Conservation (phyloP, 2,797 vertebrate species). For the Sebastes trivittatus region DNA sequence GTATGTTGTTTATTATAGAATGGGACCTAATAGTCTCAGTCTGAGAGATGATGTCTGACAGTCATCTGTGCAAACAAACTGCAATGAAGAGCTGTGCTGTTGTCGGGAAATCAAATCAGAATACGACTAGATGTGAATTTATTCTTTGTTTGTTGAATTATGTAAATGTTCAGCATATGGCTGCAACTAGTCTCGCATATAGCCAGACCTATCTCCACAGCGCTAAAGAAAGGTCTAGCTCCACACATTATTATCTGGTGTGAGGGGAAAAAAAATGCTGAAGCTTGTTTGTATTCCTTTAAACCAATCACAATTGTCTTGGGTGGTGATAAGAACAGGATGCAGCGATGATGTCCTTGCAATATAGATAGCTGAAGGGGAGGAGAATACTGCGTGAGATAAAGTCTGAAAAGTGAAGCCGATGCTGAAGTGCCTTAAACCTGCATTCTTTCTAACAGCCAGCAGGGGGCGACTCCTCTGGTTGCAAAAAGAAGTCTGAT, state of each 20-base stretch:
- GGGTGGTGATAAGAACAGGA: not conserved
- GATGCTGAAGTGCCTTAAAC: accelerated
- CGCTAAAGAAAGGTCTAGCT: not conserved
- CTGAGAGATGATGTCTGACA: not conserved
- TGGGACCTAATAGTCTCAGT: not conserved
- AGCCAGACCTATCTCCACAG: not conserved
- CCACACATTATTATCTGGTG: not conserved
- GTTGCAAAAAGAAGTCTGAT: no score
- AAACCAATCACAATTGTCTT: not conserved
- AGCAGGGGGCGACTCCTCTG: no score
- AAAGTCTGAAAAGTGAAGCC: no score
- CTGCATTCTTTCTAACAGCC: no score
- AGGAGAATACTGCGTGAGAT: no score
- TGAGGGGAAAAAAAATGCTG: not conserved
- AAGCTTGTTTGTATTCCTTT: not conserved
- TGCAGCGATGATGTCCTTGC: not conserved
- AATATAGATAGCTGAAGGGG: not conserved
- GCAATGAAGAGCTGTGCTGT: not conserved
- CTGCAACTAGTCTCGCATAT: not conserved
- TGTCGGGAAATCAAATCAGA: not conserved
- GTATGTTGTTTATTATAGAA: not conserved
- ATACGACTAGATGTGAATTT: not conserved
- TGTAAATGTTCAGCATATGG: not conserved
- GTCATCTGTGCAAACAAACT: no score
- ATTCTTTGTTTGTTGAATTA: not conserved